Base-by-base conservation (phyloP, 2,113 vertebrate genomes). In the Chiloscyllium plagiosum region DNA sequence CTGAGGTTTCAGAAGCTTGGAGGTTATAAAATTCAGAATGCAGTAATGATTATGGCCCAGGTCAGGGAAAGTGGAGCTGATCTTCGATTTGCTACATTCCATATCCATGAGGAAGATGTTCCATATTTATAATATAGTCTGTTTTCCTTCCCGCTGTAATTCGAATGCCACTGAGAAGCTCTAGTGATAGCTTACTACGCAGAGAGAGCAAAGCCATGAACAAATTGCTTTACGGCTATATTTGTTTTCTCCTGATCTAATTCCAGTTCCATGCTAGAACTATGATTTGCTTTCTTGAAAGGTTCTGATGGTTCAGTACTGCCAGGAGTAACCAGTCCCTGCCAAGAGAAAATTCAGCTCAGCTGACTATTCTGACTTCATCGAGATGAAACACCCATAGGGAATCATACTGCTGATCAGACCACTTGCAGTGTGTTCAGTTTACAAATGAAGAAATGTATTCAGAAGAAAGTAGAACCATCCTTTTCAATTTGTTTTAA, bases 11-110 rank as follows among this genome's bases (percentile, higher is more conserved):
- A 93, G 33, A 93, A 93, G 15, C 29, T 33, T n/a, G n/a, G 61
- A 66, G n/a, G n/a, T 93, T 68, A 93, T 37, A 68, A 93, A 93
- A 93, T 93, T 68, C 89, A 66, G 89, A 66, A 68, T 19, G 61
- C 61, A 37, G 17, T 17, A 66, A 61, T n/a, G 37, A 37, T 68
- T 22, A 17, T 92, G 89, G 61, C 89, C n/a, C 33, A 93, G 61
- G 61, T 42, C 61, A 93, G 66, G 89, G 66, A 66, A 17, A 61
- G 22, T 66, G 61, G 89, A 37, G 61, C 61, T 65, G n/a, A 66
- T 93, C 56, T n/a, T 66, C 33, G 33, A 93, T 8, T 93, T 61
- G 6, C 61, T 66, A 61, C 61, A 61, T 93, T 65, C 61, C 89
- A 66, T 66, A n/a, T 65, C 89, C 89, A 92, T 20, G 17, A 17